Base-by-base conservation (phyloP, 2,797 vertebrate species). In the Tragelaphus oryx region DNA sequence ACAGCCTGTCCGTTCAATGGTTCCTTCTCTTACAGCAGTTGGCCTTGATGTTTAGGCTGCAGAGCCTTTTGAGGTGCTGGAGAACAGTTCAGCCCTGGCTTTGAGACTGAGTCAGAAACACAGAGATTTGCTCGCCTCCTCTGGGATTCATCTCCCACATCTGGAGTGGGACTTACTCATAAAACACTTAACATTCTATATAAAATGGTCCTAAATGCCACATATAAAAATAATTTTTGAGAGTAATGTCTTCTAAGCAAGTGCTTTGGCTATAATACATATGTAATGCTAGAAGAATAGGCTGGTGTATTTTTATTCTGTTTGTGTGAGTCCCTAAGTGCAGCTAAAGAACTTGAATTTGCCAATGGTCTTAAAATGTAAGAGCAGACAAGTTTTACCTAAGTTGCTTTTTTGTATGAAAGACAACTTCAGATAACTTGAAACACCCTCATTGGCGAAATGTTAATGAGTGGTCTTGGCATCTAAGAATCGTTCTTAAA, bases 401-500 rank as follows among this genome's bases (percentile, higher is more conserved):
- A 86, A 75, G 54, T 81, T 93, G 4, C n/a, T 57, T 93, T 86
- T 93, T 57, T 74, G 17, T 54, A 50, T 92, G 41, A 92, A 96
- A 84, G 11, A 44, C 41, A 94, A 71, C 65, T 84, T 86, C 86
- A 95, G 87, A 87, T 81, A 68, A 95, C 81, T 96, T 95, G 94
- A 96, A 96, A 96, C 5, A 76, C 60, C 10, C 48, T 97, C 55
- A 17, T 7, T 55, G 82, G 26, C 44, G 57, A 94, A 94, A 96
- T 89, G 86, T 89, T 96, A 94, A 95, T 78, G 75, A 89, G 57
- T 95, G n/a, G 7, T 37, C 33, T 91, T 95, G 90, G 68, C 89
- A 96, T 33, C 82, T 57, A 87, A 96, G 76, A 83, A 55, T 92
- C 28, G 65, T 94, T 96, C 90, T 97, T 95, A 91, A 92, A 92